Evolutionary conservation across 2,888 invertebrate genomes (phyloP), one percentile per base, ranked within the genome.

Genomic region (Meiosimyza platycephala): DNA sequence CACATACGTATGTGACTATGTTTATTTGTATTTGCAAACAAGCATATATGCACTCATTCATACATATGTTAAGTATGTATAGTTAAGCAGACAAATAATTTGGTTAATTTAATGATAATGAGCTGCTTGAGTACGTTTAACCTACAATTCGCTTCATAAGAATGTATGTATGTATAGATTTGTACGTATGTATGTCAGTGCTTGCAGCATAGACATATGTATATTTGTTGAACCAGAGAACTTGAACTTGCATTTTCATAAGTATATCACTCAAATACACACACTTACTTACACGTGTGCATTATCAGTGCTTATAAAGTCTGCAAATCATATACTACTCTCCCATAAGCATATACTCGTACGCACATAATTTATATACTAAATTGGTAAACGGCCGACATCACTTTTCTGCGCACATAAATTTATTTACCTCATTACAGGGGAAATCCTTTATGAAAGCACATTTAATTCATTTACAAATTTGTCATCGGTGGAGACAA

Each of bases 41-140:
- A 59, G 54, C 52, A 65, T n/a, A 59, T 59, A 40, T 50, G 12
- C 67, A 65, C 28, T n/a, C 16, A 40, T 12, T 2, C 51, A n/a
- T 48, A 18, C 15, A 16, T 28, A 28, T 28, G 48, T 50, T 40
- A 40, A 40, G 40, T 40, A 40, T 40, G 40, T 40, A 40, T 40
- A 40, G 40, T 40, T 40, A 40, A 71, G 47, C 74, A 74, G 64
- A 72, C 72, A 72, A 74, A 74, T 74, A 72, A 74, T 74, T 74
- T 64, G 74, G 69, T 72, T 74, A 74, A 74, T 72, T 74, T 72
- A 74, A 74, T 74, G 74, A 74, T 74, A 74, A 74, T 74, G 72
- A 74, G 74, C 72, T 74, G 68, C 72, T 72, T 68, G 59, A 71
- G 57, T 64, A 68, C 71, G 51, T 69, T 71, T 74, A 74, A 63